These are phyloP conservation scores for Ivindomyrus marchei DNA, from an alignment of 2,113 vertebrate species.

Conservation along the genomic window DNA sequence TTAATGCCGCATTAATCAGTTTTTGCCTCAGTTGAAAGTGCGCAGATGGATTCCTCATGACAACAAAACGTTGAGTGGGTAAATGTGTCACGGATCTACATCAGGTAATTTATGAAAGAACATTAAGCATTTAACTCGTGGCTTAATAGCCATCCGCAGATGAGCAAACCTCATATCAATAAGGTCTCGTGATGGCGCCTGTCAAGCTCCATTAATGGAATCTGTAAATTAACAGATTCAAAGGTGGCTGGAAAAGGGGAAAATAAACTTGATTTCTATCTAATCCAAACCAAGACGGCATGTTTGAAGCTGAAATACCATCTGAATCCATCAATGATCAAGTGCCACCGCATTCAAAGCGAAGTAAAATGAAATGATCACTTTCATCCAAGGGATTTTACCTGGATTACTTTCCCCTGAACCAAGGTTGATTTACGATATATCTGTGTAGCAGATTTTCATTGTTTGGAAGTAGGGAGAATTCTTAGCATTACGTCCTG, in stretches of 20 bases:
- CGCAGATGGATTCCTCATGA: conserved; percentile 49
- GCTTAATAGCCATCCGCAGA: conserved; percentile 53
- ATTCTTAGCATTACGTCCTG: background rate
- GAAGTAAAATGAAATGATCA: conserved; percentile 17
- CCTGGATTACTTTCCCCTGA: background rate
- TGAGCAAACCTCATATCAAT: conserved; percentile 61
- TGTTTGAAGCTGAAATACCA: background rate
- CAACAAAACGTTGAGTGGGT: conserved; percentile 46
- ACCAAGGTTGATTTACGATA: background rate
- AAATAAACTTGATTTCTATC: background rate
- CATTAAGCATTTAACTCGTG: conserved; percentile 61
- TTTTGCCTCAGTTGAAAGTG: conserved; percentile 45
- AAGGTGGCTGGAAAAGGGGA: conserved; percentile 22
- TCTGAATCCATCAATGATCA: background rate
- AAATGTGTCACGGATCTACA: conserved; percentile 52
- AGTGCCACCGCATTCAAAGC: background rate
- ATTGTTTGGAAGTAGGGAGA: background rate
- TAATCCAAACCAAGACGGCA: background rate
- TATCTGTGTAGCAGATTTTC: background rate
- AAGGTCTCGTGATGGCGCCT: conserved; percentile 45
- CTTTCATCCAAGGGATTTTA: background rate
- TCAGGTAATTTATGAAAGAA: conserved; percentile 64
- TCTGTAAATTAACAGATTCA: conserved; percentile 26
- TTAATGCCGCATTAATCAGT: conserved; percentile 58
- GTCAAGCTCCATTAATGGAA: conserved; percentile 29